Conservation (phyloP, 2,113 vertebrate species). For the Leiothrix lutea region DNA sequence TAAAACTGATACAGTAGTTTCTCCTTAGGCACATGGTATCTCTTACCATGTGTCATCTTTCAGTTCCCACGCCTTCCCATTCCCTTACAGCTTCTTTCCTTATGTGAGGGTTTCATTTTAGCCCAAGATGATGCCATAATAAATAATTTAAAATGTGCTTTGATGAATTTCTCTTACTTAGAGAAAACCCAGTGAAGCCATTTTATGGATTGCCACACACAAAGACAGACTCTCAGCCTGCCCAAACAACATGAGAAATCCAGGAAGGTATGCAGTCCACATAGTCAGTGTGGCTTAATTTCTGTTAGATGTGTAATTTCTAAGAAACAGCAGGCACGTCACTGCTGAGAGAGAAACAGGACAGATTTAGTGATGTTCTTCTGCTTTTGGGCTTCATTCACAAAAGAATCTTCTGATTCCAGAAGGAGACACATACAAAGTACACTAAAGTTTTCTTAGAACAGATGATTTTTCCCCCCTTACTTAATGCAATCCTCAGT, state of each 20-base stretch:
- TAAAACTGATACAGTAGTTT: not conserved
- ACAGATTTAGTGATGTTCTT: not conserved
- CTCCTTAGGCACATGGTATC: not conserved
- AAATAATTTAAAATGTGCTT: slow-evolving; percentile 68
- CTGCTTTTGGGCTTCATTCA: not conserved
- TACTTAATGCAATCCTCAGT: not conserved
- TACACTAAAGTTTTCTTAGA: not conserved
- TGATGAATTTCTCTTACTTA: slow-evolving; percentile 41
- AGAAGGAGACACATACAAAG: not conserved
- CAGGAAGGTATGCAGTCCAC: not conserved
- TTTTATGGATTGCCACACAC: slow-evolving; percentile 50
- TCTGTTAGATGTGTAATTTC: not conserved
- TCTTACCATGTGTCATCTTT: slow-evolving; percentile 2
- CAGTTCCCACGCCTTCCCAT: slow-evolving; percentile 50
- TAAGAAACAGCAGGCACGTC: not conserved
- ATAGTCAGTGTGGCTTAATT: not conserved
- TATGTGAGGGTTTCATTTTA: slow-evolving; percentile 33
- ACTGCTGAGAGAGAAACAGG: not conserved
- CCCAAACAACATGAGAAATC: slow-evolving; percentile 18
- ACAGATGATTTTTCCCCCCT: not conserved
- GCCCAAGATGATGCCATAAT: slow-evolving; percentile 44
- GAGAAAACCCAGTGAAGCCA: slow-evolving; percentile 21
- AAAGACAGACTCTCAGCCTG: not conserved
- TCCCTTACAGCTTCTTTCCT: slow-evolving; percentile 55
- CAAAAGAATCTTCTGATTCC: not conserved